Percentiles rank a stretch among this genome's conserved stretches.
phyloP scores from a whole-genome alignment of 2,113 vertebrate genomes.

The Polyodon spathula region DNA sequence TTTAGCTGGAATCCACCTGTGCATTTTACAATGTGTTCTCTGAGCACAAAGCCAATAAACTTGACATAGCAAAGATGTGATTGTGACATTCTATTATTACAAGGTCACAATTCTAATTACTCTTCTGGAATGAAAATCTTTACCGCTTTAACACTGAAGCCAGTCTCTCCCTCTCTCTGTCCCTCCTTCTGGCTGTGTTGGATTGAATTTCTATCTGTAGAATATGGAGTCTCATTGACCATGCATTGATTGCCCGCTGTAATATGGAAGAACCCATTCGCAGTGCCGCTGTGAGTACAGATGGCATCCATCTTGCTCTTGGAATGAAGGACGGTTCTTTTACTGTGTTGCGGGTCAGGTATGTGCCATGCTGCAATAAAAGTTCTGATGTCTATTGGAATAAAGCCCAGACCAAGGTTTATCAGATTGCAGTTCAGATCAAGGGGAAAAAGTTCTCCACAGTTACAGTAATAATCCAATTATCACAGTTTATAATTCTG shows the following conservation, averaged over 20 bases:
- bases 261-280: slow-evolving; percentile 97
- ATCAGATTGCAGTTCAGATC: too few species aligned
- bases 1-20: neutral
- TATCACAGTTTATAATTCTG: too few species aligned
- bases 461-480: too few species aligned
- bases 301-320: slow-evolving; percentile 90
- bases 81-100: neutral
- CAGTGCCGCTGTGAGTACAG: slow-evolving; percentile 85
- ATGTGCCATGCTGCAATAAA: slow-evolving; percentile 9
- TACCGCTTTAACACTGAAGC: neutral
- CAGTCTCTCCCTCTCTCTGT: neutral
- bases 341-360: slow-evolving; percentile 93
- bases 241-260: slow-evolving; percentile 91
- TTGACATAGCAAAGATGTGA: too few species aligned
- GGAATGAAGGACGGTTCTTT: slow-evolving; percentile 98
- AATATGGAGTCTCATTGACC: slow-evolving; percentile 96
- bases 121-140: neutral
- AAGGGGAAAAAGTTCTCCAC: too few species aligned
- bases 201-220: slow-evolving; percentile 53
- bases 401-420: too few species aligned
- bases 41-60: too few species aligned
- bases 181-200: slow-evolving; percentile 8
- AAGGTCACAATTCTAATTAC: neutral
- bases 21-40: neutral
- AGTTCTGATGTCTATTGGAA: too few species aligned